Evolutionary conservation across 2,113 vertebrate species (phyloP), one percentile per base, ranked within the genome.

Genomic region (Rousettus leschenaultii): DNA sequence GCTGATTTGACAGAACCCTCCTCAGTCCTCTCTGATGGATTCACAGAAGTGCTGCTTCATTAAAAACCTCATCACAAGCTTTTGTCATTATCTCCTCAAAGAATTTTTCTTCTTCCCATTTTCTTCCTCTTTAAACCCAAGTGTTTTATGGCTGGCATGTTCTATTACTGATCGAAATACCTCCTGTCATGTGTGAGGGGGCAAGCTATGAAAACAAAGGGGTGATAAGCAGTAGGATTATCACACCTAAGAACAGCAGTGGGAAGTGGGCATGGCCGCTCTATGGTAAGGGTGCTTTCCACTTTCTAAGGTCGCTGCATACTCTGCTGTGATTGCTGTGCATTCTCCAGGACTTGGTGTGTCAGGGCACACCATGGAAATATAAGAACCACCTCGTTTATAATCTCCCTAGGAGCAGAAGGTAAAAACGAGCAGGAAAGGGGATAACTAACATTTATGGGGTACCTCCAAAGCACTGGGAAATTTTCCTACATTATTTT

Each of bases 141-240:
- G 68, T 38, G 35, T 57, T 86, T 51, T 7, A 24, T 38, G 26
- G 38, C 15, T 45, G 75, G 40, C 9, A 1, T n/a, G 35, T 57
- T 63, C 63, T 70, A 21, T 35, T 63, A 30, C 5, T 0, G 59
- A 71, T 70, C 21, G 45, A 86, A 48, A 78, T 75, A 19, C 9
- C n/a, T 3, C 4, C 68, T 3, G 0, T 26, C 14, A 14, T 6
- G 5, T 26, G 40, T 0, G 2, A 70, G 57, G 28, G 30, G n/a
- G 7, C 7, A 2, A 28, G 18, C 28, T 26, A 13, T 15, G 59
- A 45, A 71, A 43, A 80, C 11, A 7, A 55, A 57, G 40, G 7
- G 4, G 66, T 88, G 45, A 38, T 30, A 48, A 43, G 13, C 22
- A 40, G 30, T 19, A 33, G 65, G 33, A 75, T 68, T 51, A 9